Evolutionary conservation across 2,888 invertebrate genomes (phyloP).

Genomic region (Ornithoptera priamus): DNA sequence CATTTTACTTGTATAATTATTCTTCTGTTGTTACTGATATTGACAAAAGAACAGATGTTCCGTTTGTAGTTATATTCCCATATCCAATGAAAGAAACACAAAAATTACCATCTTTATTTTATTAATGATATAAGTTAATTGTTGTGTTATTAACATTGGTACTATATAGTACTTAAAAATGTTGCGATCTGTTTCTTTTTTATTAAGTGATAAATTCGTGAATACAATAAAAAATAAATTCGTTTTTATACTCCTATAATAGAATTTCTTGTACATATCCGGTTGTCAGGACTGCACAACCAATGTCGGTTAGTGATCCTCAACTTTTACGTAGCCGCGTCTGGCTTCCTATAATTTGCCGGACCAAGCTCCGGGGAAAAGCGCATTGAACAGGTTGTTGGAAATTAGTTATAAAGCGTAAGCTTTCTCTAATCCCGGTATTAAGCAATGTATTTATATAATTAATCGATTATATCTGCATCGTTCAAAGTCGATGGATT

Average conservation of each 20-base stretch:
- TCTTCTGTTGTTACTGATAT: no score
- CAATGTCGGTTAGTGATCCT: constrained; percentile 36
- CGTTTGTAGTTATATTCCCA: no score
- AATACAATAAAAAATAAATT: no score
- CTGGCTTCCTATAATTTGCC: constrained; percentile 57
- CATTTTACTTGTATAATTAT: no score
- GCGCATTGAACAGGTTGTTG: constrained; percentile 49
- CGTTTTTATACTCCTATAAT: neutral
- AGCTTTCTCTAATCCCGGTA: constrained; percentile 47
- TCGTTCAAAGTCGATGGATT: constrained; percentile 7
- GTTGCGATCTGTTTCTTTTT: no score
- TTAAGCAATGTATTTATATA: constrained; percentile 38
- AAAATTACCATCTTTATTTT: no score
- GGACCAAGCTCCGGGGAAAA: constrained; percentile 45
- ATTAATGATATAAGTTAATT: no score
- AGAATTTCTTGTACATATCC: constrained; percentile 35
- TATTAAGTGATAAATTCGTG: no score
- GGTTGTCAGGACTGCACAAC: constrained; percentile 37
- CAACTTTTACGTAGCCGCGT: constrained; percentile 35
- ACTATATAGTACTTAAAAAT: no score
- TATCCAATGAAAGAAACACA: no score
- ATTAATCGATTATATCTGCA: constrained; percentile 32
- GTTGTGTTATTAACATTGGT: no score
- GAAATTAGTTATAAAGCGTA: constrained; percentile 40
- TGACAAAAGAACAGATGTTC: no score